Conservation (phyloP, 1,140 invertebrate genomes). For the Schlechtendalia chinensis region DNA sequence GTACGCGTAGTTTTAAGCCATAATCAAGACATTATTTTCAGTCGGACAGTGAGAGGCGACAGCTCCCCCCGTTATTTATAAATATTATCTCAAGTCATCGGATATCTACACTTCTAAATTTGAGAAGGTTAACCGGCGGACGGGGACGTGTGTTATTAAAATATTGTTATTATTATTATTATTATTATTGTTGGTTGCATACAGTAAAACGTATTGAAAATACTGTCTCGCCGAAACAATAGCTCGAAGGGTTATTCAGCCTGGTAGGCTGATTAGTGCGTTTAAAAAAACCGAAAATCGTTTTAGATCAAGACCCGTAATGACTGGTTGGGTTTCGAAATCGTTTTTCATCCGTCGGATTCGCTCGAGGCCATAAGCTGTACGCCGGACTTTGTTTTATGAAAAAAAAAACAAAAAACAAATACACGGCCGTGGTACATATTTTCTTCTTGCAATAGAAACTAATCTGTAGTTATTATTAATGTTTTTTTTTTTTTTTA, state of each 20-base stretch:
- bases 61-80: neutral
- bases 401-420: too few relatives aligned
- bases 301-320: neutral
- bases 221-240: slow-evolving; percentile 3
- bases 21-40: too few relatives aligned
- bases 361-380: neutral
- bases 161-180: neutral
- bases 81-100: neutral
- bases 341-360: neutral
- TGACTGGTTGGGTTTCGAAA: neutral
- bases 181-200: too few relatives aligned
- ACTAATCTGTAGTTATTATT: too few relatives aligned
- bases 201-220: neutral
- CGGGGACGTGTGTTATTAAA: neutral
- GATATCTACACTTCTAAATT: too few relatives aligned
- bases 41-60: too few relatives aligned
- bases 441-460: too few relatives aligned
- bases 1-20: too few relatives aligned
- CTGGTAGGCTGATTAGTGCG: neutral
- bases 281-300: neutral
- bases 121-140: neutral
- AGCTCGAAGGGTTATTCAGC: neutral
- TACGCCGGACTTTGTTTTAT: too few relatives aligned
- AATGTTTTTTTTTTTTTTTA: too few relatives aligned
- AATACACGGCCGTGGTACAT: too few relatives aligned